Evolutionary conservation across 2,113 vertebrate genomes (phyloP), one percentile per base, ranked within the genome.

Genomic region (Henicopernis longicauda): DNA sequence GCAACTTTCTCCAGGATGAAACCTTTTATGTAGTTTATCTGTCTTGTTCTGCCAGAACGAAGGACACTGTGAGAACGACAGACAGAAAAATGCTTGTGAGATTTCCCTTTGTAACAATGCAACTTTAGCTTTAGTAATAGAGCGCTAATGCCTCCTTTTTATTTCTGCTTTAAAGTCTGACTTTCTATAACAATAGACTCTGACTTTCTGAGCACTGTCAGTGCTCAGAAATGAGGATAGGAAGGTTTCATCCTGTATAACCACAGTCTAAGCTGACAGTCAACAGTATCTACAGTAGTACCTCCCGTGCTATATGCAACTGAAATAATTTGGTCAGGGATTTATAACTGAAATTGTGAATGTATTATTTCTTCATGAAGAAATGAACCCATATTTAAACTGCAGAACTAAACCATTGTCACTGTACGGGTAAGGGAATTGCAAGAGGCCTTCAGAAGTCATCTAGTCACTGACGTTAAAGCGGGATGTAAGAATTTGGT

Each of bases 1-100:
- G 21, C 40, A 61, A 1, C 25, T 94, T 58, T 42, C 71, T 80
- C n/a, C 42, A 81, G 73, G 45, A 71, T 23, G 8, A 89, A 91
- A 45, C 1, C 7, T 92, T 86, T 90, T 31, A 13, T 49, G n/a
- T 9, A 25, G 10, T 40, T 86, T 54, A 58, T 74, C 58, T 77
- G 6, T 69, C 31, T 49, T 58, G 7, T 45, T 80, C 49, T 52
- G 49, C 18, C 55, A 63, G 36, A 72, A 74, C 6, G 31, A 71
- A 47, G 27, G 54, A 59, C 0, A 0, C 13, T 57, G 44, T n/a
- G 19, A 80, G 25, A 93, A 44, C 0, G 5, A 63, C n/a, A 47
- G 38, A 52, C 45, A 71, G 42, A 34, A 63, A 47, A 70, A 54
- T 6, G 5, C 22, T 62, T 71, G 25, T 2, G 15, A 80, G 71